Base-by-base conservation (phyloP, 2,888 invertebrate genomes). In the Drosophila nigricruria region DNA sequence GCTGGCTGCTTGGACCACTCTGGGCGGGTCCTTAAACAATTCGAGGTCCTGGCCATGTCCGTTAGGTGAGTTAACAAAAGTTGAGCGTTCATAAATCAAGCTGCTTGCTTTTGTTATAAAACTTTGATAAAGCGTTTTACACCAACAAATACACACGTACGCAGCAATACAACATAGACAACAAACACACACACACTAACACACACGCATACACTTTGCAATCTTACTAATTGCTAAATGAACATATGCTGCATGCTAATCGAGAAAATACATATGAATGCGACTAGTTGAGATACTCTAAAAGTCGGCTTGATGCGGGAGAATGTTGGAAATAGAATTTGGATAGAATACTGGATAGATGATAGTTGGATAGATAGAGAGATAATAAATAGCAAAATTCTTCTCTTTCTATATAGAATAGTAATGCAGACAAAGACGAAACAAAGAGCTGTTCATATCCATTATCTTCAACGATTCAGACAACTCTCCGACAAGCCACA, bases 51-150 rank as follows among this genome's bases (percentile, higher is more conserved):
- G 20, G 47, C 58, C 32, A 68, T 42, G 58, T 68, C 49, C 67
- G 66, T 66, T 56, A 88, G 83, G 81, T 84, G 82, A 81, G 88
- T 81, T 89, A 84, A 79, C 88, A 76, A 88, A 88, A 86, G 84
- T 85, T 88, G 75, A 79, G 54, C 82, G 80, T 67, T 76, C 86
- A 87, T 87, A 87, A 87, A 87, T 87, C 86, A 87, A 89, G 75
- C 78, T 63, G 79, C 67, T 70, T 73, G 79, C 81, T 79, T 79
- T 80, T 85, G 89, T 87, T 89, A 76, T 77, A 88, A 82, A 89
- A 89, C 71, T 85, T 85, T 87, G 88, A 89, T 89, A 88, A 89
- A 88, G 77, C 88, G 85, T 84, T 87, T 81, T 84, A 70, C 89
- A 81, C 67, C 43, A 62, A 81, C 81, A 70, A 70, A 9, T 20